Evolutionary conservation across 2,888 invertebrate species (phyloP).

Genomic region (Pterobdella sp.): DNA sequence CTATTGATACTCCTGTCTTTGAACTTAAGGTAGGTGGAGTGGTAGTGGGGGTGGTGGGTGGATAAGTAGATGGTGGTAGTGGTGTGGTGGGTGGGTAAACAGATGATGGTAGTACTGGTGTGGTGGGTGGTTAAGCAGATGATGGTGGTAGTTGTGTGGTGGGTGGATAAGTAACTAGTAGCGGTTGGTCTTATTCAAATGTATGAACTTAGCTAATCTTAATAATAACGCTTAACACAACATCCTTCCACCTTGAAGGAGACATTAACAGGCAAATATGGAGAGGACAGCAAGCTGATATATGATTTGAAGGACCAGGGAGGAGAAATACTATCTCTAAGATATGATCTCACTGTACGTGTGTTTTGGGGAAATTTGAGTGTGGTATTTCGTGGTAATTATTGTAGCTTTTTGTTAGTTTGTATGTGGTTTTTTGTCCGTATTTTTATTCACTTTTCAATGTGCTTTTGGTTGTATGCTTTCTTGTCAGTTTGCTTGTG

Average conservation of each 20-base stretch:
- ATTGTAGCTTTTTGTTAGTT: not conserved
- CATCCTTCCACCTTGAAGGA: too few species aligned
- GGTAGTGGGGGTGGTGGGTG: not conserved
- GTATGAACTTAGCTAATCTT: too few species aligned
- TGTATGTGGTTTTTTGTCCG: not conserved
- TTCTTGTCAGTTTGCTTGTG: not conserved
- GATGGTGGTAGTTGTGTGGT: too few species aligned
- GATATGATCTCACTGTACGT: conserved; percentile 85
- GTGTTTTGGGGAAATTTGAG: not conserved
- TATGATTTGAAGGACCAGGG: conserved; percentile 98
- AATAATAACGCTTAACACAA: too few species aligned
- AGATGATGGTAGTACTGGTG: too few species aligned
- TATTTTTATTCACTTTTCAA: conserved; percentile 32
- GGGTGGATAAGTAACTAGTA: too few species aligned
- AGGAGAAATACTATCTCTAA: conserved; percentile 85
- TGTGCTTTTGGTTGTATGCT: not conserved
- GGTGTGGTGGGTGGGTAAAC: too few species aligned
- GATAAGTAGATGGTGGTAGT: too few species aligned
- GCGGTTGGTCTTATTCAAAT: too few species aligned
- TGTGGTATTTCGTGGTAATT: not conserved
- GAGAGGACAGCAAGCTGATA: conserved; percentile 96
- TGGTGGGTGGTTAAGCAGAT: too few species aligned
- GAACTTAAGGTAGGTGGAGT: conserved; percentile 83
- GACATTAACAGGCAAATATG: conserved; percentile 95
- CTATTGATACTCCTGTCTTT: conserved; percentile 96